Percentiles rank a stretch among this genome's conserved stretches.
These are phyloP conservation scores for Hemaris fuciformis DNA, from an alignment of 2,888 invertebrate species.

Conservation along the genomic window DNA sequence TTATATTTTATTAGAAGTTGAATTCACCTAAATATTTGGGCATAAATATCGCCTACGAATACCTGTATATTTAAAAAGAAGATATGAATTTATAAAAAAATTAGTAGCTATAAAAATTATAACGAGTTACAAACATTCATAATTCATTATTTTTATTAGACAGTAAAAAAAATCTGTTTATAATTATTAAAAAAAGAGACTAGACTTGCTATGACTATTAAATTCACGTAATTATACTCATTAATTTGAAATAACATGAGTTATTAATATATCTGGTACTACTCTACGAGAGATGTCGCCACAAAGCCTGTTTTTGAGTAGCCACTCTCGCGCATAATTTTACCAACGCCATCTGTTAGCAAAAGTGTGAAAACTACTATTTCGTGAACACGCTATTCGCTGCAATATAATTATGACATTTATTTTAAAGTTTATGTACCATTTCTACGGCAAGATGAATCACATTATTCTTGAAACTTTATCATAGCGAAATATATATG, in stretches of 20 bases:
- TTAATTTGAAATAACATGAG: background rate
- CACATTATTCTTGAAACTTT: background rate
- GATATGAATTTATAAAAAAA: no score
- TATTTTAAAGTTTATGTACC: background rate
- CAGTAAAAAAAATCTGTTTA: background rate
- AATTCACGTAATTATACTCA: background rate
- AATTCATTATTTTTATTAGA: no score
- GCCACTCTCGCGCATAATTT: constrained; percentile 48
- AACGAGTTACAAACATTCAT: no score
- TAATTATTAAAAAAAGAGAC: background rate
- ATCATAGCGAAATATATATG: background rate
- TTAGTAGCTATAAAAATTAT: no score
- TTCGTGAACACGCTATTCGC: background rate
- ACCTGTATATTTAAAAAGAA: no score
- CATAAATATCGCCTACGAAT: no score
- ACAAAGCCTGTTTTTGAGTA: constrained; percentile 24
- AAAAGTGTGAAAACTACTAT: constrained; percentile 11
- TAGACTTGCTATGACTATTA: no score
- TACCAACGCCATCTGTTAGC: constrained; percentile 40
- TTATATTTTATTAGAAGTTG: no score
- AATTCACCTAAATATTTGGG: no score
- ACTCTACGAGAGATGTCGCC: constrained; percentile 64
- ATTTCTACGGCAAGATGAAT: background rate
- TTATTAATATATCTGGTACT: constrained; percentile 31
- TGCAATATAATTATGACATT: background rate